Conservation (phyloP, 2,113 vertebrate genomes). For the Chlamydotis undulata region DNA sequence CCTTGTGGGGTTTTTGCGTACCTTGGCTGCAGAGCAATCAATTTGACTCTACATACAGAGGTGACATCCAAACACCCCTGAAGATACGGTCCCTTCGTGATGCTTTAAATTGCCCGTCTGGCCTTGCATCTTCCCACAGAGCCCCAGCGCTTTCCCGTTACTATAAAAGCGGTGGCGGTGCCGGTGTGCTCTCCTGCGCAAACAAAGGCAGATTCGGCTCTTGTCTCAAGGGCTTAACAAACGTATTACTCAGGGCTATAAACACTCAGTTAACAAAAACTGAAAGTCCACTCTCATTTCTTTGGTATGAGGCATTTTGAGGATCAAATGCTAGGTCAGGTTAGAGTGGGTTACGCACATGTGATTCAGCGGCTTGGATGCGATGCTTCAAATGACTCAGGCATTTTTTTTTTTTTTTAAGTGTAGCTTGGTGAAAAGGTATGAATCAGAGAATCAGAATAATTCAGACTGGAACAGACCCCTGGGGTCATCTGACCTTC, state of each 20-base stretch:
- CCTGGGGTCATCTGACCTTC: fast-evolving
- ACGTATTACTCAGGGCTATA: neutral
- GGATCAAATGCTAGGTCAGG: neutral
- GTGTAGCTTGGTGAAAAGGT: neutral
- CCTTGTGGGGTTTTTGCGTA: neutral
- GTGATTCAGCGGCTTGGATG: neutral
- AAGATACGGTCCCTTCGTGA: neutral
- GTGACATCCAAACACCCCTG: neutral
- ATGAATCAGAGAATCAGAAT: neutral
- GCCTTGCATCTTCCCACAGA: neutral
- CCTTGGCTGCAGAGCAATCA: neutral
- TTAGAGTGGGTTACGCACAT: neutral
- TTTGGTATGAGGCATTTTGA: neutral
- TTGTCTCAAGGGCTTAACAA: neutral
- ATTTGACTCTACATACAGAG: fast-evolving
- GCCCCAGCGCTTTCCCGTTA: neutral
- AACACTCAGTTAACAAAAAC: neutral
- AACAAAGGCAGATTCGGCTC: neutral
- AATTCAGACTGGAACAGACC: neutral
- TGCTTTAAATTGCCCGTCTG: neutral
- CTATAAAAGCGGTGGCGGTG: fast-evolving
- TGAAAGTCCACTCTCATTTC: neutral
- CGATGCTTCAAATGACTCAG: neutral
- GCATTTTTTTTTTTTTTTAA: neutral
- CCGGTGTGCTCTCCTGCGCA: neutral